phyloP scores from a whole-genome alignment of 2,113 vertebrate species.

The Pampusana beccarii region DNA sequence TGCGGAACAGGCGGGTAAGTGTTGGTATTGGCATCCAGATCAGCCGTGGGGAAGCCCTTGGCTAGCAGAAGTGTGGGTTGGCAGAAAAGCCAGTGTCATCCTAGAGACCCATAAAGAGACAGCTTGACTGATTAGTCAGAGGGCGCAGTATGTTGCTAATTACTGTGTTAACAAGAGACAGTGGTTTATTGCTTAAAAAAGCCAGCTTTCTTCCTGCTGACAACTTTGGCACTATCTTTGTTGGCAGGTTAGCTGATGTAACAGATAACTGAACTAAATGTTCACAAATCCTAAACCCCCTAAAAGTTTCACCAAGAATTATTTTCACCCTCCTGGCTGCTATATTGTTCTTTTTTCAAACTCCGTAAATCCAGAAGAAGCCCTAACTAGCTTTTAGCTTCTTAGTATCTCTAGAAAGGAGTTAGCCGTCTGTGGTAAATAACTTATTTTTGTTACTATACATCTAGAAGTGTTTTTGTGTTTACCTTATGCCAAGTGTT shows the following conservation, averaged over 20 bases:
- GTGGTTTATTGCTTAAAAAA: neutral
- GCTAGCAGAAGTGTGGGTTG: neutral
- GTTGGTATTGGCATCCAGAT: fast-evolving
- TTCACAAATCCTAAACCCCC: neutral
- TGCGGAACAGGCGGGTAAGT: fast-evolving
- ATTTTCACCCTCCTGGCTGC: neutral
- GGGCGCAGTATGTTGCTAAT: neutral
- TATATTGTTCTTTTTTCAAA: neutral
- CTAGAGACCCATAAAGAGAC: neutral
- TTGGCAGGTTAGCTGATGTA: neutral
- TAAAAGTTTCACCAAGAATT: neutral
- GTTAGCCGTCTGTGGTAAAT: neutral
- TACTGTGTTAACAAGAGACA: neutral
- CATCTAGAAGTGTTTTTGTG: fast-evolving
- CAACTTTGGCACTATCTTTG: neutral
- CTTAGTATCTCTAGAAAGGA: neutral
- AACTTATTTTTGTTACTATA: neutral
- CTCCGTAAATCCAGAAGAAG: neutral
- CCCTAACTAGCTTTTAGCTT: neutral
- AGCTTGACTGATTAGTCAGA: slow-evolving; percentile 1
- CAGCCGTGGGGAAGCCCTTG: neutral
- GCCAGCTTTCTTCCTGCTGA: neutral
- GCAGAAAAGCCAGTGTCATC: neutral
- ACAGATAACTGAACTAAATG: neutral
- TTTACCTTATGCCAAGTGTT: neutral